Conservation (phyloP, 2,888 invertebrate genomes). For the Pachydiplax longipennis region DNA sequence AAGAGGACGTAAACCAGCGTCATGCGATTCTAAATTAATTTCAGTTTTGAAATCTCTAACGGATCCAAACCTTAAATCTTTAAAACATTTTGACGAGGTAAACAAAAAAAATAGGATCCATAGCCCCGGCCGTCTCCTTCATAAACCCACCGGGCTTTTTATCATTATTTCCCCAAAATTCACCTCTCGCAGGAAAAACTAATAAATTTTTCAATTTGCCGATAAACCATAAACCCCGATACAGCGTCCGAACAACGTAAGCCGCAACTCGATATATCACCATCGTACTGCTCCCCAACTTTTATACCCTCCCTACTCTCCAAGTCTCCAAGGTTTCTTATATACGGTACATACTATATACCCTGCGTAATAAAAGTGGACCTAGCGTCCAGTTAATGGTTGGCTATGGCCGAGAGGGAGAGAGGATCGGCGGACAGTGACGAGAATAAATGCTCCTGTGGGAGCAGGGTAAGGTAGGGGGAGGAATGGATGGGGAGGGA, state of each 20-base stretch:
- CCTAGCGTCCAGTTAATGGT: conserved; percentile 18
- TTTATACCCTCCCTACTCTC: neutral
- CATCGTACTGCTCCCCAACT: neutral
- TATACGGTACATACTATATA: neutral
- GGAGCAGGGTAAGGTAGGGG: conserved; percentile 8
- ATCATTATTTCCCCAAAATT: no score
- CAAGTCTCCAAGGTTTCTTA: neutral
- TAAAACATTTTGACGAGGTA: no score
- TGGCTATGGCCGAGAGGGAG: neutral
- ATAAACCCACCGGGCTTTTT: no score
- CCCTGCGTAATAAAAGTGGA: conserved; percentile 8
- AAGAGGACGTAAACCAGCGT: no score
- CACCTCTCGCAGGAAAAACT: neutral
- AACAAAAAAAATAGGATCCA: no score
- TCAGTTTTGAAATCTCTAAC: no score
- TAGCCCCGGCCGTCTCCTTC: no score
- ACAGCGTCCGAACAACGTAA: neutral
- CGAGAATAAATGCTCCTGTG: conserved; percentile 42
- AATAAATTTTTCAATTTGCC: neutral
- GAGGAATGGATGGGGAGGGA: conserved; percentile 1
- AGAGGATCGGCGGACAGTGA: conserved; percentile 27
- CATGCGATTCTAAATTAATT: no score
- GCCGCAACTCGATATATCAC: neutral
- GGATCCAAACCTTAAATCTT: no score
- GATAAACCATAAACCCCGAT: conserved; percentile 1